These are phyloP conservation scores for Bufo bufo DNA, from an alignment of 2,113 vertebrate genomes.

Conservation along the genomic window DNA sequence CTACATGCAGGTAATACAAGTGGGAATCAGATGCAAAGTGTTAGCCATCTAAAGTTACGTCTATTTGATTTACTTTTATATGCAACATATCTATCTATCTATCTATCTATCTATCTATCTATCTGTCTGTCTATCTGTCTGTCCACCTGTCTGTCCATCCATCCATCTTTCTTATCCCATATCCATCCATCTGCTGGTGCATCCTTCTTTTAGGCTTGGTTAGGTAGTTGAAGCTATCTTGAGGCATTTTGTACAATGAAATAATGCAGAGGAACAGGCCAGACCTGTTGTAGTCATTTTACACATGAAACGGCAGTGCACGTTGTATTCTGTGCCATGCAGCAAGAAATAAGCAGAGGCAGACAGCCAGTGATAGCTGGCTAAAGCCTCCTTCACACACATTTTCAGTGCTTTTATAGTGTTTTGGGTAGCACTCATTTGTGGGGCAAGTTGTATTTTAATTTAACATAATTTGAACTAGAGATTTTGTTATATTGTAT, in stretches of 20 bases:
- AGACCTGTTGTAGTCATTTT: not conserved
- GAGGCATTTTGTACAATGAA: not conserved
- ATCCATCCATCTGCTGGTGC: too few species aligned
- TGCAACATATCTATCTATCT: not conserved
- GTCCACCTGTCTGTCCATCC: not conserved
- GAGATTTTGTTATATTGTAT: too few species aligned
- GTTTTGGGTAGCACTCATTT: too few species aligned
- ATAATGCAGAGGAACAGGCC: not conserved
- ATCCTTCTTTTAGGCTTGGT: not conserved
- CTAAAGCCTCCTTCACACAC: too few species aligned
- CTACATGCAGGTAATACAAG: too few species aligned
- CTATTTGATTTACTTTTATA: not conserved
- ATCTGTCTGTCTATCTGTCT: too few species aligned
- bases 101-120: not conserved
- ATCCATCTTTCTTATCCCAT: too few species aligned
- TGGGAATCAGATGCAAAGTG: too few species aligned
- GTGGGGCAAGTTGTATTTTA: too few species aligned
- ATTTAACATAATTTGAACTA: too few species aligned
- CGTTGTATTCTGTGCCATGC: not conserved
- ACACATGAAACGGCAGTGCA: not conserved
- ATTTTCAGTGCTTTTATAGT: too few species aligned
- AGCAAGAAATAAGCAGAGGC: not conserved
- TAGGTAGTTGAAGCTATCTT: not conserved
- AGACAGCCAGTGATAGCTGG: not conserved
- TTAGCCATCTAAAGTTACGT: not conserved